A percentile compares a stretch with the other conserved stretches of the same genome.
These are phyloP conservation scores for Protodeltote pygarga DNA, from an alignment of 2,888 invertebrate genomes.

Conservation along the genomic window DNA sequence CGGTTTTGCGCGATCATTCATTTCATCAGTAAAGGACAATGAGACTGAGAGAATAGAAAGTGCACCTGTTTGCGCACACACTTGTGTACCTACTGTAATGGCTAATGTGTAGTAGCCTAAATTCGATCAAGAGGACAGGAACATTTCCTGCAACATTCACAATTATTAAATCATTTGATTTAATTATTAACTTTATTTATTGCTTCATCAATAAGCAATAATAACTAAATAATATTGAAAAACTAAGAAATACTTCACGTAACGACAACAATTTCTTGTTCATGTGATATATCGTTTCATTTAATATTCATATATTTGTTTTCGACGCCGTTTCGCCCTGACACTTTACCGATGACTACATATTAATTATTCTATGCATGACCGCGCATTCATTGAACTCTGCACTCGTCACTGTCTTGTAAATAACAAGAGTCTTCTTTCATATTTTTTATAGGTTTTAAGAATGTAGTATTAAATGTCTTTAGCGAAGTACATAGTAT, in stretches of 20 bases:
- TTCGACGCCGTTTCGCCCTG: slow-evolving; percentile 68
- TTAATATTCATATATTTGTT: slow-evolving; percentile 83
- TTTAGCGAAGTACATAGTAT: not conserved
- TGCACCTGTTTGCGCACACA: no score
- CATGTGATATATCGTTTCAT: slow-evolving; percentile 66
- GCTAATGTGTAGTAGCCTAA: no score
- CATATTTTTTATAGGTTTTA: slow-evolving; percentile 9
- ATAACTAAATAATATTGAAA: slow-evolving; percentile 13
- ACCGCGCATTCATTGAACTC: slow-evolving; percentile 67
- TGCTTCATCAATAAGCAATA: no score
- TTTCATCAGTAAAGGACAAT: no score
- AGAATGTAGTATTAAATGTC: not conserved
- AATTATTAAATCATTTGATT: no score
- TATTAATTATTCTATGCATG: slow-evolving; percentile 77
- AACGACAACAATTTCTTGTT: slow-evolving; percentile 57
- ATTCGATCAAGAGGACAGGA: no score
- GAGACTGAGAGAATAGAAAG: no score
- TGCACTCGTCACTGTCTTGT: slow-evolving; percentile 46
- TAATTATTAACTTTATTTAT: no score
- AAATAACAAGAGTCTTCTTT: slow-evolving; percentile 42
- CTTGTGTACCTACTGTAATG: no score
- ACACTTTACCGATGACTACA: slow-evolving; percentile 73
- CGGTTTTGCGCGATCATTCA: no score
- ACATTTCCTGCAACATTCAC: no score
- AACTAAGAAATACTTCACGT: slow-evolving; percentile 40